These are phyloP conservation scores for Halcyon malimbica DNA, from an alignment of 2,113 vertebrate species.

Conservation along the genomic window DNA sequence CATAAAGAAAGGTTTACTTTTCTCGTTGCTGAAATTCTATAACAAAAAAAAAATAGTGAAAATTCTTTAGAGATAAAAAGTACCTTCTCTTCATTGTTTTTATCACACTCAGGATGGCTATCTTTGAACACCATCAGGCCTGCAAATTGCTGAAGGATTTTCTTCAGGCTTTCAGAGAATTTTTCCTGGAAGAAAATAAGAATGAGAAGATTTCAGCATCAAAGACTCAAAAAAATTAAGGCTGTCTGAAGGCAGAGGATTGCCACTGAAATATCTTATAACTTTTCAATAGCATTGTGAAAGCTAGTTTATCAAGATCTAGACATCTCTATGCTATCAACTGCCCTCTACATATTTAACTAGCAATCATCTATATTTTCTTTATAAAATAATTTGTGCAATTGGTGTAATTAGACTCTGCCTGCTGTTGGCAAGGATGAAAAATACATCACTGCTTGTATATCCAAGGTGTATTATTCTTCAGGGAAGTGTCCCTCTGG, in stretches of 20 bases:
- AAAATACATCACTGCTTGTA: conserved; percentile 55
- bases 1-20: not conserved
- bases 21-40: not conserved
- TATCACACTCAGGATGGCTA: not conserved
- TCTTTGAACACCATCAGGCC: not conserved
- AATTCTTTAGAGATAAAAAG: not conserved
- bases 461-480: conserved; percentile 61
- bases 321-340: not conserved
- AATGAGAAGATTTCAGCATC: not conserved
- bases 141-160: conserved; percentile 23
- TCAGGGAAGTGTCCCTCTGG: conserved; percentile 51
- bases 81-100: not conserved
- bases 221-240: not conserved
- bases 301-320: conserved; percentile 33
- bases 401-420: conserved; percentile 34
- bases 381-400: not conserved
- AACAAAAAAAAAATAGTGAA: not conserved
- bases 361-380: not conserved
- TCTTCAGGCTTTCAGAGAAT: conserved; percentile 1
- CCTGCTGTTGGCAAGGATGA: conserved; percentile 62
- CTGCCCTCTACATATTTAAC: not conserved
- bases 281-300: not conserved
- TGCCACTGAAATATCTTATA: not conserved
- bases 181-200: not conserved
- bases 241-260: not conserved